Base-by-base conservation (phyloP, 2,888 invertebrate species). In the Eledona agricola region DNA sequence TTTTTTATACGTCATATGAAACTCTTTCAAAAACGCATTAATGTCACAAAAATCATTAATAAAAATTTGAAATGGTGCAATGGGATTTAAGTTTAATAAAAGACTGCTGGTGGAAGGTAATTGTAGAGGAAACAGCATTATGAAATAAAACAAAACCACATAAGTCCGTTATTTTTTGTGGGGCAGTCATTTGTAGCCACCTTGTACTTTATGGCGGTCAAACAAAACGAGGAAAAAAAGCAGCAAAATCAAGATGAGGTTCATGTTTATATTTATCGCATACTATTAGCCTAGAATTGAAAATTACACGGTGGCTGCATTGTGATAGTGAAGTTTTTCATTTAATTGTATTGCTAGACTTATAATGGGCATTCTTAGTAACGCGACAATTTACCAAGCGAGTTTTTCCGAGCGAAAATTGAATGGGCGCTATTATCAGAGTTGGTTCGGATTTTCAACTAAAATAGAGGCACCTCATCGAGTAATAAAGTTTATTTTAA, bases 231-330 rank as follows among this genome's bases (percentile, higher is more conserved):
- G 4, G 20, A 35, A 35, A 22, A 20, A 35, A 31, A 35, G 9
- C 6, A 35, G 10, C 11, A 11, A 35, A 35, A 20, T n/a, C 29
- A 29, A 13, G 29, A 29, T 13, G 13, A 5, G 15, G 10, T 12
- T 35, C 11, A 20, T 35, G 35, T 35, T 35, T 35, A 20, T 35
- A 20, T 35, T 35, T 20, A 35, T 35, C 12, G 35, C 35, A 20
- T 35, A 35, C 3, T 19, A 32, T 35, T 35, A 35, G 35, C 20
- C 35, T 20, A 35, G 35, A 35, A 35, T 35, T 35, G 11, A 10
- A 20, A 35, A 35, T 35, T 17, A 32, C 19, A 32, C 11, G 22
- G 35, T 20, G 10, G 35, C 4, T 11, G 28, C 10, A n/a, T n/a
- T n/a, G n/a, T 32, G 9, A 19, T 15, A 13, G 7, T 6, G 16